Base-by-base conservation (phyloP, 2,113 vertebrate species). In the Forbesichthys agassizii region DNA sequence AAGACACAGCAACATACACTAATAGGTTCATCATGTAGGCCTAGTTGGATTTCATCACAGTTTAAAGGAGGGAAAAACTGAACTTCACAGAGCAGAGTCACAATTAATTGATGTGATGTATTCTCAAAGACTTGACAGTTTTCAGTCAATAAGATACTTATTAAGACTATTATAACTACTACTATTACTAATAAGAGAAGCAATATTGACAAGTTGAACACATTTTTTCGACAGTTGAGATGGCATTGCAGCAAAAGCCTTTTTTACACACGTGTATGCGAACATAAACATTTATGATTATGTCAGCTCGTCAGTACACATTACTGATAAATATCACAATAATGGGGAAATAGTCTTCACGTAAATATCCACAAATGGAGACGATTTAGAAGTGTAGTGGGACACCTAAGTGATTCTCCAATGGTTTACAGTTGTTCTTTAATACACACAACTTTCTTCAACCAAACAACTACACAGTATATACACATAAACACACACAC, bases 221-320 rank as follows among this genome's bases (percentile, higher is more conserved):
- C 33, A 82, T 64, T 80, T 71, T 62, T 55, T 52, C 69, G 80
- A 88, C 86, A 84, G 84, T 60, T 60, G 10, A 11, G 48, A 76
- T 85, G 68, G 0, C 75, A 56, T 61, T 79, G 72, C 76, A 52
- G 79, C 73, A 63, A 61, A 74, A 67, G 63, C 67, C 58, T 64
- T 59, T 42, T 42, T n/a, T n/a, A 68, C 75, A 81, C 56, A 73
- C 79, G 68, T 79, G 68, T 64, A 61, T 78, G 77, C 67, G 61
- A 74, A 65, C 11, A 64, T 68, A 81, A 83, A 84, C 86, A 82
- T 80, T 81, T 75, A 77, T 27, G 20, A 33, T 62, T 55, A 33
- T 78, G 82, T 82, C 64, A 75, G 77, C 75, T 74, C 79, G 83
- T 87, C 86, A 75, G 79, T 81, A 82, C 68, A 69, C 73, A 46